Evolutionary conservation across 2,797 vertebrate genomes (phyloP).

Genomic region (Phrynocephalus forsythii): DNA sequence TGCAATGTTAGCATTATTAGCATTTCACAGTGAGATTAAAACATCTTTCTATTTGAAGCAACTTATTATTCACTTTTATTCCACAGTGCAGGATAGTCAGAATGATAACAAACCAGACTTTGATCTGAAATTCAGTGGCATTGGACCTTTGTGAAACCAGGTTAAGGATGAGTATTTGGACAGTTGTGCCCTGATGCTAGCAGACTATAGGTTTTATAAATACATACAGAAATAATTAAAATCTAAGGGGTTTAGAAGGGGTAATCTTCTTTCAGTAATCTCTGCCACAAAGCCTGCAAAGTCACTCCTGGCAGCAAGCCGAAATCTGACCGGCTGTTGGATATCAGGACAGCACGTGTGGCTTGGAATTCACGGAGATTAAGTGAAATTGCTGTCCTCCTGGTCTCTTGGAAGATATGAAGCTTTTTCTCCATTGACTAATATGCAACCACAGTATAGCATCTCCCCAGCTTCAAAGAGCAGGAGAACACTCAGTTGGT

Average conservation of each 20-base stretch:
- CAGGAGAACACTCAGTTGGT: neutral
- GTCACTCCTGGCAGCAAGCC: conserved; percentile 81
- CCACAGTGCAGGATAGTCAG: conserved; percentile 41
- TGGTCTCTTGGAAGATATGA: conserved; percentile 3
- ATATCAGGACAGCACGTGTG: conserved; percentile 72
- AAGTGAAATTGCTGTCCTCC: conserved; percentile 46
- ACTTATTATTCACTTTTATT: conserved; percentile 36
- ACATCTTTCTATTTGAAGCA: conserved; percentile 52
- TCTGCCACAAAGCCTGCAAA: conserved; percentile 85
- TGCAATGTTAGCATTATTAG: neutral
- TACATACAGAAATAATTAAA: conserved; percentile 97
- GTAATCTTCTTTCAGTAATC: conserved; percentile 94
- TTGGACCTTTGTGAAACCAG: conserved; percentile 67
- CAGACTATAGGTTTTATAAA: conserved; percentile 88
- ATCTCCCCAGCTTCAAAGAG: neutral
- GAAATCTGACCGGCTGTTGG: conserved; percentile 77
- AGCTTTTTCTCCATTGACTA: neutral
- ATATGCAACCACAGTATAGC: neutral
- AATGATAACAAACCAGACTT: conserved; percentile 40
- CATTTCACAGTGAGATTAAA: conserved; percentile 52
- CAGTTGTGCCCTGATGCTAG: conserved; percentile 79
- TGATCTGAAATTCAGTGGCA: neutral
- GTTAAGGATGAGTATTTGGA: conserved; percentile 75
- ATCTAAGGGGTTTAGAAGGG: conserved; percentile 90
- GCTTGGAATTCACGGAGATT: conserved; percentile 60